Evolutionary conservation across 2,888 invertebrate genomes (phyloP).

Genomic region (Agrilus cyanescens): DNA sequence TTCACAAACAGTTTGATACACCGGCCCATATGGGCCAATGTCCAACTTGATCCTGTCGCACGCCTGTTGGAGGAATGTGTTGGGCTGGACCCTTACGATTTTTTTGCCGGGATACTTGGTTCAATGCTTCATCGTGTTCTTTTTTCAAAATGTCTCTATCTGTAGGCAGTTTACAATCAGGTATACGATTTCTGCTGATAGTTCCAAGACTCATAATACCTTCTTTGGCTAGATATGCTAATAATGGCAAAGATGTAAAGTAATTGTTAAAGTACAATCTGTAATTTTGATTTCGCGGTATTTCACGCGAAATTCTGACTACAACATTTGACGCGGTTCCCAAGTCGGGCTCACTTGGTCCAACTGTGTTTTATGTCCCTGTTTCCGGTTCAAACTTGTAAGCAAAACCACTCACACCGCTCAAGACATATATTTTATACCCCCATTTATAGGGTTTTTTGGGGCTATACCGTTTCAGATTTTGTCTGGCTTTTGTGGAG

Average conservation of each 20-base stretch:
- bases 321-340: constrained; percentile 25
- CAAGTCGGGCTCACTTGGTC: too few relatives aligned
- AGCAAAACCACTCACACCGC: too few relatives aligned
- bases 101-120: too few relatives aligned
- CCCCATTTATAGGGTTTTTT: constrained; percentile 31
- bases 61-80: too few relatives aligned
- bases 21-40: too few relatives aligned
- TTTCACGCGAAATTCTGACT: constrained; percentile 21
- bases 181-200: constrained; percentile 21
- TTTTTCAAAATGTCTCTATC: constrained; percentile 20
- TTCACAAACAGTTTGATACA: too few relatives aligned
- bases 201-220: constrained; percentile 24
- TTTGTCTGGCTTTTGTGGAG: too few relatives aligned
- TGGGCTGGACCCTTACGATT: too few relatives aligned
- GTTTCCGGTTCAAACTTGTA: constrained; percentile 20
- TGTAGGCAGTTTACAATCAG: constrained; percentile 23
- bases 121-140: constrained; percentile 18
- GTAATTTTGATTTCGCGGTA: constrained; percentile 23
- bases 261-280: constrained; percentile 26
- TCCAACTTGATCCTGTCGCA: too few relatives aligned
- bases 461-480: constrained; percentile 25
- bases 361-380: constrained; percentile 18
- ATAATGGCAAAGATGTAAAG: constrained; percentile 20
- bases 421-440: constrained; percentile 20
- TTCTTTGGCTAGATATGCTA: constrained; percentile 18